These are phyloP conservation scores for Alouatta palliata DNA, from an alignment of 2,113 vertebrate species.

Conservation along the genomic window DNA sequence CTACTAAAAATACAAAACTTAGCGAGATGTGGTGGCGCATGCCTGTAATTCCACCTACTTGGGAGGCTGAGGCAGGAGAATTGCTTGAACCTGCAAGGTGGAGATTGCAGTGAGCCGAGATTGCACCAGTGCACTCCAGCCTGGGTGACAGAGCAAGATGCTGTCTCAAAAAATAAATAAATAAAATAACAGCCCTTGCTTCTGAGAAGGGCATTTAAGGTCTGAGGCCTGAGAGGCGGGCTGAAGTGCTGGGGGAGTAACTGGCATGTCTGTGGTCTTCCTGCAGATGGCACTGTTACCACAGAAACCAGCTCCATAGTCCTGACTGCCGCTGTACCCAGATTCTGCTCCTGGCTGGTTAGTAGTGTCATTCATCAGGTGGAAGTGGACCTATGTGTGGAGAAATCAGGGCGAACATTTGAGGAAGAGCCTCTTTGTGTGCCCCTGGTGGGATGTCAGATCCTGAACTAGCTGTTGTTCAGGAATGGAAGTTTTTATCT, in stretches of 20 bases:
- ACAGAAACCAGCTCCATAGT: slow-evolving; percentile 91
- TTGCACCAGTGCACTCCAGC: too few relatives aligned
- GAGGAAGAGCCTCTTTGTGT: not conserved
- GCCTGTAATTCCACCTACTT: too few relatives aligned
- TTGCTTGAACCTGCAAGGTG: too few relatives aligned
- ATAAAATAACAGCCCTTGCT: not conserved
- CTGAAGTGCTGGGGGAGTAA: not conserved
- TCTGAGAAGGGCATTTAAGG: not conserved
- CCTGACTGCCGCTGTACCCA: slow-evolving; percentile 91
- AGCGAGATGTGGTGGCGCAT: too few relatives aligned
- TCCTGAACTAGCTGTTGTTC: slow-evolving; percentile 12
- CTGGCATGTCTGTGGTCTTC: slow-evolving; percentile 62
- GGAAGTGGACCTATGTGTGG: not conserved
- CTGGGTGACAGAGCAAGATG: too few relatives aligned
- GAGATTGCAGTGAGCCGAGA: too few relatives aligned
- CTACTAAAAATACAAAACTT: too few relatives aligned
- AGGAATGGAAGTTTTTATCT: slow-evolving; percentile 42
- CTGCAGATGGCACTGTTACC: slow-evolving; percentile 92
- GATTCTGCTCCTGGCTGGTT: slow-evolving; percentile 94
- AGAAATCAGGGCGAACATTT: not conserved
- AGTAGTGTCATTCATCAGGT: slow-evolving; percentile 73
- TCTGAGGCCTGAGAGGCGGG: not conserved
- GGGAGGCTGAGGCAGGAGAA: too few relatives aligned
- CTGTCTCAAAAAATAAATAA: not conserved
- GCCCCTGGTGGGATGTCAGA: not conserved